These are phyloP conservation scores for Triplophysa siluroides DNA, from an alignment of 2,113 vertebrate genomes.

Conservation along the genomic window DNA sequence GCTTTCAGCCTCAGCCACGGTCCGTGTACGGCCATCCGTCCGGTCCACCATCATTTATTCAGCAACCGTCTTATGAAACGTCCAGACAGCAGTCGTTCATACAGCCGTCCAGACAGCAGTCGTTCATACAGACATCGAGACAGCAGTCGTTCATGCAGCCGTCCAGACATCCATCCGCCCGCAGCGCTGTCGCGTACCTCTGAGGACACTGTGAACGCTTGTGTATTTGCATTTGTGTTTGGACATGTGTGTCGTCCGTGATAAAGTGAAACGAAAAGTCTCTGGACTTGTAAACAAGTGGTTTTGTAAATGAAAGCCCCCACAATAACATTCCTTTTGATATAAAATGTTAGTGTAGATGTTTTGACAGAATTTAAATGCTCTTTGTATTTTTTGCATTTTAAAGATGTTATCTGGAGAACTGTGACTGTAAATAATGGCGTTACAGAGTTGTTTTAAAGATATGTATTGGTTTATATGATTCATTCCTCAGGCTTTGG, in stretches of 20 bases:
- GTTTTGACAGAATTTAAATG: not conserved
- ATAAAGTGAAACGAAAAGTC: not conserved
- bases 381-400: not conserved
- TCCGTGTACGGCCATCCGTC: slow-evolving; percentile 67
- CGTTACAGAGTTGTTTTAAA: slow-evolving; percentile 5
- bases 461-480: not conserved
- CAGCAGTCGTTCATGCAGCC: slow-evolving; percentile 14
- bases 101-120: slow-evolving; percentile 23
- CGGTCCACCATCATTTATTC: slow-evolving; percentile 44
- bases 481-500: slow-evolving; percentile 1
- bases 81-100: slow-evolving; percentile 45
- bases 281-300: not conserved
- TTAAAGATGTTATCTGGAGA: not conserved
- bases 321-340: not conserved
- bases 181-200: slow-evolving; percentile 57
- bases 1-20: slow-evolving; percentile 51
- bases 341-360: not conserved
- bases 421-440: not conserved
- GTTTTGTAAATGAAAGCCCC: not conserved
- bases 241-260: not conserved
- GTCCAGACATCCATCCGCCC: slow-evolving; percentile 37
- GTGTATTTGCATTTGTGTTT: not conserved
- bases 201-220: slow-evolving; percentile 14
- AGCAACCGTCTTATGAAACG: slow-evolving; percentile 62
- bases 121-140: not conserved